These are phyloP conservation scores for Dendrolimus punctatus DNA, from an alignment of 1,140 invertebrate species.

Conservation along the genomic window DNA sequence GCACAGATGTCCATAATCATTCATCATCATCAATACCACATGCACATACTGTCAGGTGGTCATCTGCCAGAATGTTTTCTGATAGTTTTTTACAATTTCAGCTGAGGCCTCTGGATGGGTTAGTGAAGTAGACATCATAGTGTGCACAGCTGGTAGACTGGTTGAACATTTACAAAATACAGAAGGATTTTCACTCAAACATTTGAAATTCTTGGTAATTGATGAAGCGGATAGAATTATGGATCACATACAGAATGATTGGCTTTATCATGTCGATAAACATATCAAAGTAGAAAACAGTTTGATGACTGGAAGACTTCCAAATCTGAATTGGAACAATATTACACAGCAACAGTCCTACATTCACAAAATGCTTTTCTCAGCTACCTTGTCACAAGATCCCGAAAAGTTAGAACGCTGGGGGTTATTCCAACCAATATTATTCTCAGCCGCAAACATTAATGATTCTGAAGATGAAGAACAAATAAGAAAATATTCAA, in stretches of 20 bases:
- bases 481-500: conserved; percentile 83
- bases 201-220: conserved; percentile 90
- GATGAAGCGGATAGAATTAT: conserved; percentile 97
- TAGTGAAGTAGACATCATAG: conserved; percentile 88
- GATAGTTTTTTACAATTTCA: conserved; percentile 25
- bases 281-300: conserved; percentile 70
- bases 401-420: conserved; percentile 93
- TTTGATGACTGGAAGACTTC: conserved; percentile 46
- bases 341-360: conserved; percentile 66
- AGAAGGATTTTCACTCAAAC: conserved; percentile 85
- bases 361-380: conserved; percentile 95
- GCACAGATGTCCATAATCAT: too few species aligned
- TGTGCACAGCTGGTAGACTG: conserved; percentile 94
- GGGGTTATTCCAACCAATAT: conserved; percentile 90
- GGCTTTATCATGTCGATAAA: conserved; percentile 82
- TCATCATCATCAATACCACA: too few species aligned
- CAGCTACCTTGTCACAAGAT: conserved; percentile 96
- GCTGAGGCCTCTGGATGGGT: conserved; percentile 62
- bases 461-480: conserved; percentile 61
- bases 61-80: too few species aligned
- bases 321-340: conserved; percentile 61
- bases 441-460: conserved; percentile 84
- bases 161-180: conserved; percentile 94
- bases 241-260: conserved; percentile 92
- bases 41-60: too few species aligned